Evolutionary conservation across 2,888 invertebrate genomes (phyloP).

Genomic region (Synergus itoensis): DNA sequence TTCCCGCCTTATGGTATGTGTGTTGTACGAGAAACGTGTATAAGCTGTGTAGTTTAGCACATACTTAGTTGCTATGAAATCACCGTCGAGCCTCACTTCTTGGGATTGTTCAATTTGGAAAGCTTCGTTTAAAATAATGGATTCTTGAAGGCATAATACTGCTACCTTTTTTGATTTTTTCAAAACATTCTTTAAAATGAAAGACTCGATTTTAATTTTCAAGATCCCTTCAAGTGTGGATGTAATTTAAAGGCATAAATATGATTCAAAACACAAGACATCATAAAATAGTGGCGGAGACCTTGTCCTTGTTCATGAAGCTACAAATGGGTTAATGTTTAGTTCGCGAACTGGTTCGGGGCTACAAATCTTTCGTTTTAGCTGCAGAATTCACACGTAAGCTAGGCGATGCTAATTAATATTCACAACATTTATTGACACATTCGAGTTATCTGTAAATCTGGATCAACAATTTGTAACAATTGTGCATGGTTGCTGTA

Average conservation of each 20-base stretch:
- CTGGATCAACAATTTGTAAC: conserved; percentile 62
- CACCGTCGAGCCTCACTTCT: not conserved
- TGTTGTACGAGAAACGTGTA: not conserved
- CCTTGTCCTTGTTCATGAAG: not conserved
- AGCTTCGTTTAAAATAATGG: no score
- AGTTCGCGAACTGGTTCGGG: not conserved
- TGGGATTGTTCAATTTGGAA: no score
- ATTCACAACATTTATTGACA: conserved; percentile 12
- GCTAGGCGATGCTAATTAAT: conserved; percentile 22
- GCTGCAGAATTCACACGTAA: not conserved
- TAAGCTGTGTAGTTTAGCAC: not conserved
- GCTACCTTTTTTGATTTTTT: no score
- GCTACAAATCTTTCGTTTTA: conserved; percentile 1
- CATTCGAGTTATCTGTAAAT: conserved; percentile 51
- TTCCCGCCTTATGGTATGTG: conserved; percentile 30
- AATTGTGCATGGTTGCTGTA: conserved; percentile 54
- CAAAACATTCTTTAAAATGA: no score
- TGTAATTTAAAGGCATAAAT: not conserved
- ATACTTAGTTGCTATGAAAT: not conserved
- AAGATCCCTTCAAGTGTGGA: not conserved
- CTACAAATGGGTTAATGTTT: conserved; percentile 15
- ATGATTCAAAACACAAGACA: not conserved
- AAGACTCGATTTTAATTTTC: not conserved
- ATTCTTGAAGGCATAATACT: no score
- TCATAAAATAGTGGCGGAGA: not conserved